Evolutionary conservation across 2,888 invertebrate genomes (phyloP), one percentile per base, ranked within the genome.

Genomic region (Schrankia costaestrigalis): DNA sequence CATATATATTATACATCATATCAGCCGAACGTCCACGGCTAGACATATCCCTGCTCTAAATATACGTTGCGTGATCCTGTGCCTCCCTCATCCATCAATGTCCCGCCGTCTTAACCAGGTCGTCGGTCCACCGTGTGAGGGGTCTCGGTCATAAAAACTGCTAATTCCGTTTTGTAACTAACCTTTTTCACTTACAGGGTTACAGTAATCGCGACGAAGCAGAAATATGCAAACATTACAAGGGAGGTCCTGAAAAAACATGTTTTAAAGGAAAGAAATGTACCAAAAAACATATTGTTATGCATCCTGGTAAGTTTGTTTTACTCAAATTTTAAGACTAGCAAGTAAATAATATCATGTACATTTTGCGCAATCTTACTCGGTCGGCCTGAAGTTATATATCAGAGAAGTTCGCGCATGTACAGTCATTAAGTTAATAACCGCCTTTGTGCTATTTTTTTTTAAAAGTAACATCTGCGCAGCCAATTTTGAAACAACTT

Each of bases 201-300:
- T 85, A 87, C 55, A 69, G 70, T 38, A 80, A 78, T 32, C 73
- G 82, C 3, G 87, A 88, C 43, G 89, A 89, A 26, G 71, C 66
- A 0, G 84, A 86, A 17, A 83, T 88, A 38, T 89, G 89, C 69
- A 81, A 80, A 42, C 76, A 84, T 40, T 88, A 86, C 62, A 84
- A 77, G 38, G 86, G 87, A 0, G 80, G 77, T 0, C 74, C 82
- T 0, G 70, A 74, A 3, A 84, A 79, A 35, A 78, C 75, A 0
- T 89, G 89, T 55, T 88, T 82, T 60, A 88, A 88, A 47, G 87
- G 87, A 0, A 11, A 58, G 0, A 64, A 72, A 2, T 88, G 88
- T 51, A 78, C 51, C 12, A 87, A 86, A 59, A 74, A 58, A 47
- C 89, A 89, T 37, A 47, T 84, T 1, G 13, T 75, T 3, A 79